These are phyloP conservation scores for Grantiella picta DNA, from an alignment of 2,113 vertebrate genomes.

Conservation along the genomic window DNA sequence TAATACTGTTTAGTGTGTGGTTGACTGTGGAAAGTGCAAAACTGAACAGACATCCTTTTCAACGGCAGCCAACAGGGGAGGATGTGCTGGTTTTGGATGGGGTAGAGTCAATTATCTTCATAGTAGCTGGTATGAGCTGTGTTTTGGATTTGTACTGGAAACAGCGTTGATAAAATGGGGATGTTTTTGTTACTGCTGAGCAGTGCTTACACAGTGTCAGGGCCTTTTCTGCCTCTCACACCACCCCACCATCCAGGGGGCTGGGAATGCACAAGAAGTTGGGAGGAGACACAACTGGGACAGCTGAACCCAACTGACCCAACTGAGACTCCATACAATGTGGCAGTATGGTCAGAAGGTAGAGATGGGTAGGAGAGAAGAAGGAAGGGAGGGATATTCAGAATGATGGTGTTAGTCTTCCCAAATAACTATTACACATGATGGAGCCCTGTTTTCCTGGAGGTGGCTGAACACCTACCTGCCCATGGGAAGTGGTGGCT, in stretches of 20 bases:
- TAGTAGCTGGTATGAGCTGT: neutral
- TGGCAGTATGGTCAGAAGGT: neutral
- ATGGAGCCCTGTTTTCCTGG: neutral
- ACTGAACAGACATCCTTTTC: neutral
- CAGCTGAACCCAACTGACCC: neutral
- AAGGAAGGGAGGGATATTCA: neutral
- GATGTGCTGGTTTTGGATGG: neutral
- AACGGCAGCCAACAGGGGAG: neutral
- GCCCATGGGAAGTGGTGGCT: accelerated
- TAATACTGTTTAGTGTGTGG: neutral
- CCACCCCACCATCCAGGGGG: accelerated
- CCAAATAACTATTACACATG: neutral
- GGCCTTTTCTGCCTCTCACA: neutral
- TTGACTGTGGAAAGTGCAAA: neutral
- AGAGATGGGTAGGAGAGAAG: neutral
- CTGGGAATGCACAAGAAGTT: neutral
- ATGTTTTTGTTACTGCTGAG: neutral
- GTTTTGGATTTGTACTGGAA: neutral
- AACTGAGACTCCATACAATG: neutral
- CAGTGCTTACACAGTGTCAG: neutral
- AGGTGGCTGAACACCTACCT: neutral
- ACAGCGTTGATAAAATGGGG: neutral
- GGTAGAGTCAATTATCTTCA: neutral
- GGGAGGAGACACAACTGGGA: neutral
- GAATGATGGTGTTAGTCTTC: neutral